phyloP scores from a whole-genome alignment of 2,113 vertebrate species.

The Calonectris borealis region DNA sequence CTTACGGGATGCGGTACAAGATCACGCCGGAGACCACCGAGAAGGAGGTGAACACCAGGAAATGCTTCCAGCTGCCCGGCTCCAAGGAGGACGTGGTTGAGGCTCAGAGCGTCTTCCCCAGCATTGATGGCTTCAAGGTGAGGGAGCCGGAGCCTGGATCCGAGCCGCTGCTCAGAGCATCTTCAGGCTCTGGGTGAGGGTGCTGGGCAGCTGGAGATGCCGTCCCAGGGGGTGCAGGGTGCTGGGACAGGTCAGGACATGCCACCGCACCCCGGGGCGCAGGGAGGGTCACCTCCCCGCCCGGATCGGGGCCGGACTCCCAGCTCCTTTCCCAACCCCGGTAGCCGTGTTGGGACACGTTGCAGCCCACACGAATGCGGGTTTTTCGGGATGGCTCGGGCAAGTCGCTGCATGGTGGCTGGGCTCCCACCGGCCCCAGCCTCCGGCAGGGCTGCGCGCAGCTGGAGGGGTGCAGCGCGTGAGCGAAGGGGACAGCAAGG shows the following conservation, averaged over 20 bases:
- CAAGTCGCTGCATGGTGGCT: not conserved
- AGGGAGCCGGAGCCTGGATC: not conserved
- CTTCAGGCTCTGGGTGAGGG: not conserved
- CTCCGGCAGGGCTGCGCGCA: not conserved
- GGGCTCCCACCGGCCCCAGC: not conserved
- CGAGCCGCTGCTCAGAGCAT: not conserved
- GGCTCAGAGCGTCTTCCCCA: conserved; percentile 70
- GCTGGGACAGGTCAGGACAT: not conserved
- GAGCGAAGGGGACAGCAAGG: not conserved
- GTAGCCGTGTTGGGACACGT: conserved; percentile 2
- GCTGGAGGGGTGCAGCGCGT: not conserved
- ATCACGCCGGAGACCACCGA: conserved; percentile 79
- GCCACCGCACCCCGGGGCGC: not conserved
- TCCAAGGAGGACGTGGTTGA: conserved; percentile 71
- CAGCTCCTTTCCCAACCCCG: not conserved
- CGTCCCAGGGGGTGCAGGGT: not conserved
- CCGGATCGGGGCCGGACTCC: not conserved
- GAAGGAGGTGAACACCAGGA: conserved; percentile 74
- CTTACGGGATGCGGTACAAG: conserved; percentile 75
- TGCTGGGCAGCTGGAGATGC: not conserved
- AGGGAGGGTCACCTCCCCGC: conserved; percentile 19
- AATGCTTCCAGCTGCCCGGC: conserved; percentile 82
- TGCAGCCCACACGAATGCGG: not conserved
- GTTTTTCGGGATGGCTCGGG: not conserved
- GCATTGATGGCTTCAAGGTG: conserved; percentile 77